phyloP scores from a whole-genome alignment of 2,113 vertebrate species.

The Willisornis vidua region DNA sequence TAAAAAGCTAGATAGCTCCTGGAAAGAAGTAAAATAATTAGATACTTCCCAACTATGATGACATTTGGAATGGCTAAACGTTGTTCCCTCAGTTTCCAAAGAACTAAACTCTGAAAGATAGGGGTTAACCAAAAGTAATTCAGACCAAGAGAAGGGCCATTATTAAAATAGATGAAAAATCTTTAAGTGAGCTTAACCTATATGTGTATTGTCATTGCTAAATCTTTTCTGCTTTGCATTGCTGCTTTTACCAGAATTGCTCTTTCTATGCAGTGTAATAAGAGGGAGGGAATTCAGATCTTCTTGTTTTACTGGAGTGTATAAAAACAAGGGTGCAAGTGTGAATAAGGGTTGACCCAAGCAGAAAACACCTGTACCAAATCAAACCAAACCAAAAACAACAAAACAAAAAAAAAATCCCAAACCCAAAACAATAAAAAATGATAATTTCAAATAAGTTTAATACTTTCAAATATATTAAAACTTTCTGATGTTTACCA shows the following conservation, averaged over 20 bases:
- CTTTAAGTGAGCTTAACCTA: background rate
- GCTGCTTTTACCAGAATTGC: background rate
- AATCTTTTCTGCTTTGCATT: background rate
- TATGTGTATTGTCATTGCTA: background rate
- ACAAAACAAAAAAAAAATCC: background rate
- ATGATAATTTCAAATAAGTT: background rate
- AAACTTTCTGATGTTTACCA: background rate
- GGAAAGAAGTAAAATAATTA: background rate
- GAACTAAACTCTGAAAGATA: background rate
- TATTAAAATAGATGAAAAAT: background rate
- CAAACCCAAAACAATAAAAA: background rate
- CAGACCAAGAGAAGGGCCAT: background rate
- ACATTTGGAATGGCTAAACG: background rate
- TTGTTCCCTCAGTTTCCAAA: background rate
- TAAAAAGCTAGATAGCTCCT: background rate
- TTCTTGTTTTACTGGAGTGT: background rate
- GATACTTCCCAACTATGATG: background rate
- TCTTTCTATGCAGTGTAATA: background rate
- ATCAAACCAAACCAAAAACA: background rate
- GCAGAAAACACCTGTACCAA: fast-evolving
- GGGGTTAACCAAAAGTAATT: background rate
- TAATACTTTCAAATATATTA: background rate
- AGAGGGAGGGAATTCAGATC: background rate
- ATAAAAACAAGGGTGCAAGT: background rate
- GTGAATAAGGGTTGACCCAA: background rate